Evolutionary conservation across 2,888 invertebrate genomes (phyloP), one percentile per base, ranked within the genome.

Genomic region (Marasmarcha lunaedactyla): DNA sequence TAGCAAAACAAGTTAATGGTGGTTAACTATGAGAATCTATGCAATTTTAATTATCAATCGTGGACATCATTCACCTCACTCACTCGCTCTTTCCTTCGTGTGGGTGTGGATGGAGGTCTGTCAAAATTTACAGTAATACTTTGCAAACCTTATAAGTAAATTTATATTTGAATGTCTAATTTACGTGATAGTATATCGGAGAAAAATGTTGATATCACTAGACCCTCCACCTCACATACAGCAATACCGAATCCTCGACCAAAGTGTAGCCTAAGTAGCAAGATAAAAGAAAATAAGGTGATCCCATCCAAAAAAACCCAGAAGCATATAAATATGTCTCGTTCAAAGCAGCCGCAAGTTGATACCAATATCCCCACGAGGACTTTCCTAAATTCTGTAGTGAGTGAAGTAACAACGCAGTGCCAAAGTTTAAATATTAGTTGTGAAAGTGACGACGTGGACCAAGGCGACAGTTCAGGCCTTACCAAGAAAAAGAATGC

Each of bases 401-500:
- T 52, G 30, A 52, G 53, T 43, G 52, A 58, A 41, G 20, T 59
- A 37, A 34, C 53, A 2, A 47, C 41, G 13, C 51, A 55, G 38
- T 57, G 50, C 48, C 51, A 56, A 50, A 57, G 51, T 38, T 42
- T 59, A 46, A 54, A 46, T 43, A 40, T 63, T 43, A 57, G 55
- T 44, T 55, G 44, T 47, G 57, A 52, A 34, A 53, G 41, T 45
- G 51, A 49, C 46, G 50, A 45, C 40, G 50, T 46, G 35, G 48
- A 50, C 42, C 49, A 57, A 47, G 46, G 48, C 43, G 42, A 51
- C 35, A 42, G 42, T 20, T 42, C 52, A 10, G 42, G 35, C 7
- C 36, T 46, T 14, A 39, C 55, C 4, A 74, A 67, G 53, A 62
- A 51, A 35, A 78, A 71, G 51, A 69, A 74, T 49, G 59, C 60